These are phyloP conservation scores for Psittacula derbiana DNA, from an alignment of 2,797 vertebrate species.

Conservation along the genomic window DNA sequence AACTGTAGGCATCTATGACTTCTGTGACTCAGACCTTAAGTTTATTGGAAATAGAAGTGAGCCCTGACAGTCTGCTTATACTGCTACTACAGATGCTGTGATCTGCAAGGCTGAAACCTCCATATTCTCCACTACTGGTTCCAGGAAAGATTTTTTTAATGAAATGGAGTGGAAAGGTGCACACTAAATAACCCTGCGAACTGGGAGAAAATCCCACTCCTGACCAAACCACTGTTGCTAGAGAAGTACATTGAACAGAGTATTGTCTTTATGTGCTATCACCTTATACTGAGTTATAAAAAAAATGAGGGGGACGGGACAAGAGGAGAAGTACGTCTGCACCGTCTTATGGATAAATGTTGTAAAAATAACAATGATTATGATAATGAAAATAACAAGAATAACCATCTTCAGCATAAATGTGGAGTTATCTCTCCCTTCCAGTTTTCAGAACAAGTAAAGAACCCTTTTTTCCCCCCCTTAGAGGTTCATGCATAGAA, in stretches of 20 bases:
- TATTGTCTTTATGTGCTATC: background rate
- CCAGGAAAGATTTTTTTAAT: background rate
- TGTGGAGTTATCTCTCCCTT: background rate
- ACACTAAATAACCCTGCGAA: background rate
- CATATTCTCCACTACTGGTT: background rate
- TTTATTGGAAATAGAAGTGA: background rate
- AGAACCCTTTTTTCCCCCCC: background rate
- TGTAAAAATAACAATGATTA: background rate
- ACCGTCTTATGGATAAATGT: background rate
- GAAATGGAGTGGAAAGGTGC: background rate
- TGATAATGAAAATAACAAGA: background rate
- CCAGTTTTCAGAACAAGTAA: background rate
- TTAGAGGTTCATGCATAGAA: background rate
- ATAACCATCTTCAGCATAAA: background rate
- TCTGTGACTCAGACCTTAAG: background rate
- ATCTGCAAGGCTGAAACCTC: background rate
- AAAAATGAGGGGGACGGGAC: rapidly evolving
- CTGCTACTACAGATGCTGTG: background rate
- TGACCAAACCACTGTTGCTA: background rate
- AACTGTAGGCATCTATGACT: background rate
- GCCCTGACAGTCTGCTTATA: background rate
- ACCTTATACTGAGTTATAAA: background rate
- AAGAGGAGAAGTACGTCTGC: background rate
- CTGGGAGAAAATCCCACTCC: background rate
- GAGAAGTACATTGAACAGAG: background rate